Base-by-base conservation (phyloP, 2,797 vertebrate genomes). In the Sandelia bainsii region DNA sequence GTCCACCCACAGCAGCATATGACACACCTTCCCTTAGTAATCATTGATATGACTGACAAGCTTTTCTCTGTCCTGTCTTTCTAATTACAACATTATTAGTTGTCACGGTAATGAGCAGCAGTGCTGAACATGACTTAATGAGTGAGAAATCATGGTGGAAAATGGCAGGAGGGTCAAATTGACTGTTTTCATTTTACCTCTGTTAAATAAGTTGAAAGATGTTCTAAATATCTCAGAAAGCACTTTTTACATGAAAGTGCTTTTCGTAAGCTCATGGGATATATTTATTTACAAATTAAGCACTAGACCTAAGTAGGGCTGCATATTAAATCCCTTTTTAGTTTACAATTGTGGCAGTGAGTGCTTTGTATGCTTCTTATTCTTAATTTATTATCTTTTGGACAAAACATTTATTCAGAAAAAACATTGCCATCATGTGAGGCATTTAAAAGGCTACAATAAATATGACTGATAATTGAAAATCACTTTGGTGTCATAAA, bases 51-150 rank as follows among this genome's bases (percentile, higher is more conserved):
- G 69, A 76, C 69, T 67, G 66, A 81, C 79, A 70, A 60, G 74
- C 68, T 57, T 78, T 63, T 46, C 25, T 48, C 57, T 46, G 57
- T 69, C 56, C 70, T 40, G 34, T 80, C 46, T 65, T 52, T 61
- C 37, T 80, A 83, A 82, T 83, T 74, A 72, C 51, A 39, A 27
- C 68, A 82, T 76, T 72, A 83, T 83, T 75, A 70, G 37, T 50
- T 64, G 69, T 75, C 72, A 77, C 42, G 39, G 61, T 63, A 49
- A 73, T 50, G 74, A 75, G 74, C 63, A 45, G 11, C 64, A 8
- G 65, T 42, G 57, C 45, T 57, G 50, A 69, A 66, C 56, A 64
- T 1, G 59, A 25, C 56, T 57, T 79, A 79, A 80, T 80, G 69
- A 76, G 62, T 16, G 54, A 44, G 63, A 72, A 48, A 79, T 64